phyloP scores from a whole-genome alignment of 2,797 vertebrate species.

The Spinus pinus region DNA sequence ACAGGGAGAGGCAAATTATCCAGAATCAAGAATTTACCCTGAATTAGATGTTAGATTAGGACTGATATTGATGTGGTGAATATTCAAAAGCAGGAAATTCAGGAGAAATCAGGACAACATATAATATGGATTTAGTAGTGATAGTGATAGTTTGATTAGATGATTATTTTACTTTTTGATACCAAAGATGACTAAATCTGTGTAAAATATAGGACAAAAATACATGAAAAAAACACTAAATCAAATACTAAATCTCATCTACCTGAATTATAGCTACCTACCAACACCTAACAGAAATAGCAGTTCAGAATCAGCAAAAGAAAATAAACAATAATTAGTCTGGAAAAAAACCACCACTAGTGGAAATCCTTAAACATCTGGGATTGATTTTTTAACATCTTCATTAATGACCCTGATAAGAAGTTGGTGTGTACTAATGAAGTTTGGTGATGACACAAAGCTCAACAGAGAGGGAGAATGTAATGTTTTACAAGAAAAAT shows the following conservation, averaged over 20 bases:
- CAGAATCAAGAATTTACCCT: background rate
- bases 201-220: background rate
- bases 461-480: slow-evolving; percentile 28
- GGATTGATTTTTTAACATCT: slow-evolving; percentile 54
- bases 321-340: background rate
- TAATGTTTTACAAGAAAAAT: background rate
- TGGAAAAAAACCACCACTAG: background rate
- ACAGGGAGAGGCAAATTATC: background rate
- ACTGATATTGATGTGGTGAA: background rate
- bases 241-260: background rate
- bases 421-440: slow-evolving; percentile 2
- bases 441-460: slow-evolving; percentile 32
- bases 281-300: background rate
- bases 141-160: background rate
- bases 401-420: slow-evolving; percentile 44
- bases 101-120: background rate
- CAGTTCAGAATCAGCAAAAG: background rate
- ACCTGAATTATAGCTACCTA: background rate
- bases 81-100: background rate
- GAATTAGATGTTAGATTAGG: background rate
- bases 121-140: background rate
- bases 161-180: background rate
- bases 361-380: slow-evolving; percentile 34
- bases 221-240: background rate
- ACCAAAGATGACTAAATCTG: background rate